Conservation (phyloP, 1,140 invertebrate genomes). For the Drosophila sulfurigaster region DNA sequence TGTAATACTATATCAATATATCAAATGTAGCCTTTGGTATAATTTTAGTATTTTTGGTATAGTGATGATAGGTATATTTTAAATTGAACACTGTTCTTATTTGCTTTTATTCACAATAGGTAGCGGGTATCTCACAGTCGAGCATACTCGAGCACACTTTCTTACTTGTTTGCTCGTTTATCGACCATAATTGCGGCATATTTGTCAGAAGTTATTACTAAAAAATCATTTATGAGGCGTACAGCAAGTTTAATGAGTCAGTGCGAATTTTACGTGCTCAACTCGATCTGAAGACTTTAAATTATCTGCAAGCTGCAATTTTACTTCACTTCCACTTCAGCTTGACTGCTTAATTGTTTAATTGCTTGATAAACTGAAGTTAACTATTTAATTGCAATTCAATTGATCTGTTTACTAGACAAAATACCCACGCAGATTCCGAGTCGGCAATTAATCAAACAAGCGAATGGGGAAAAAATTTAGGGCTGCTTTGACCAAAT, state of each 20-base stretch:
- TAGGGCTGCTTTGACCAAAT: conserved; percentile 50
- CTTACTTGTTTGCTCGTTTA: background rate
- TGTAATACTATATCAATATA: too few species aligned
- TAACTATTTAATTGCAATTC: conserved; percentile 55
- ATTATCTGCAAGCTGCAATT: conserved; percentile 1
- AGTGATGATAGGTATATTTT: too few species aligned
- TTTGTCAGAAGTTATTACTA: conserved; percentile 1
- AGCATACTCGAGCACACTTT: too few species aligned
- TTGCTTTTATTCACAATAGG: too few species aligned
- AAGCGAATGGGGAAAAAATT: conserved; percentile 25
- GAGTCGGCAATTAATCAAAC: conserved; percentile 57
- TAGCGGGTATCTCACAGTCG: too few species aligned
- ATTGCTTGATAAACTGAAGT: conserved; percentile 32
- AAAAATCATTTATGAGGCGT: background rate
- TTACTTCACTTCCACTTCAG: background rate
- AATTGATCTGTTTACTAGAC: conserved; percentile 66
- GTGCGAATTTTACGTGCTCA: background rate
- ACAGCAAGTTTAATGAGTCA: conserved; percentile 1
- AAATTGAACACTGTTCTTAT: too few species aligned
- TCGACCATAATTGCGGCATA: background rate
- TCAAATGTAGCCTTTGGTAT: too few species aligned
- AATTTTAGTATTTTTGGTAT: too few species aligned
- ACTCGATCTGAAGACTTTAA: background rate
- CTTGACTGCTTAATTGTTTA: conserved; percentile 47
- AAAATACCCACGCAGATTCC: conserved; percentile 57